These are phyloP conservation scores for Tympanuchus pallidicinctus DNA, from an alignment of 2,113 vertebrate species.

Conservation along the genomic window DNA sequence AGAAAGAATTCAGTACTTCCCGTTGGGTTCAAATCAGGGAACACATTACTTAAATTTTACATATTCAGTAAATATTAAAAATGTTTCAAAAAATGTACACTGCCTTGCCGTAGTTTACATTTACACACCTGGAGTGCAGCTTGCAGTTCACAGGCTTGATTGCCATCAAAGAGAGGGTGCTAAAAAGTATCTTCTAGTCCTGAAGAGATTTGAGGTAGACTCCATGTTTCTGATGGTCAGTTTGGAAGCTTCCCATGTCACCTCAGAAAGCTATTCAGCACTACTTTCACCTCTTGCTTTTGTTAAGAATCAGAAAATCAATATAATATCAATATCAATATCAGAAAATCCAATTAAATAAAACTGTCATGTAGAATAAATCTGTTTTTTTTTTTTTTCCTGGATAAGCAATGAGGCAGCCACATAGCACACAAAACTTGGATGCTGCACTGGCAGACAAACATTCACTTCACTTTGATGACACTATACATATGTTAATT, in stretches of 20 bases:
- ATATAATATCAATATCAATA: no score
- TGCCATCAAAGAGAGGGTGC: background rate
- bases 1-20: background rate
- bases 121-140: background rate
- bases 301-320: background rate
- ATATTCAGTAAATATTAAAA: background rate
- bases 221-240: background rate
- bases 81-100: background rate
- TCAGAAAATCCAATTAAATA: background rate
- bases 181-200: background rate
- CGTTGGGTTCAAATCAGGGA: background rate
- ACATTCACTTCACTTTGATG: background rate
- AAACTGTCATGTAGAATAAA: background rate
- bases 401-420: background rate
- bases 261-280: background rate
- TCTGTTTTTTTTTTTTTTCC: background rate
- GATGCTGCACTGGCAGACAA: background rate
- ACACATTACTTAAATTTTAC: rapidly evolving
- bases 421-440: background rate
- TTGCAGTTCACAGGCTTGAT: background rate
- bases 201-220: background rate
- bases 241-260: background rate
- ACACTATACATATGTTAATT: background rate
- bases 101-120: background rate
- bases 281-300: background rate